A percentile compares a stretch with the other conserved stretches of the same genome.
Evolutionary conservation across 2,113 vertebrate genomes (phyloP).

Genomic region (crab-eating macaque (Macaca fascicularis)): DNA sequence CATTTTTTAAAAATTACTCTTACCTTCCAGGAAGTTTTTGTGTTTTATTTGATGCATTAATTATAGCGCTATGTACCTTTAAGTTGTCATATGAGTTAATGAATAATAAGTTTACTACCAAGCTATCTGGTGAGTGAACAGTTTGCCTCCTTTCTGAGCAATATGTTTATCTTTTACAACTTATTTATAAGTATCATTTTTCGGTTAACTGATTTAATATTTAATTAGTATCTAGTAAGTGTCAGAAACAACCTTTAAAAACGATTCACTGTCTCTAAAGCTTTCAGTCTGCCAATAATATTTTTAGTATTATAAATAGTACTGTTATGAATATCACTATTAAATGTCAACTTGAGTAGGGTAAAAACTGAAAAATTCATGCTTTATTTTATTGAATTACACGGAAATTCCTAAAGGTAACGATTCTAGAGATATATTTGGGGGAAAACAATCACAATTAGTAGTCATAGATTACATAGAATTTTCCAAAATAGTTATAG

Average conservation of each 20-base stretch:
- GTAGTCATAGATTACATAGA: neutral
- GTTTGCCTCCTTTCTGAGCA: neutral
- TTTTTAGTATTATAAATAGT: neutral
- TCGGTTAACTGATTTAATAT: slow-evolving; percentile 5
- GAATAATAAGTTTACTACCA: neutral
- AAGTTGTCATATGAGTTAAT: neutral
- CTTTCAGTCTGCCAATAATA: neutral
- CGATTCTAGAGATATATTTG: neutral
- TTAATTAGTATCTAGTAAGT: neutral
- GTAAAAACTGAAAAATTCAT: neutral
- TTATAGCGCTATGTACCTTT: neutral
- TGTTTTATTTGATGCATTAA: neutral
- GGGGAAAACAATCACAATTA: neutral
- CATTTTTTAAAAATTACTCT: neutral
- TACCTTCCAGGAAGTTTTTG: neutral
- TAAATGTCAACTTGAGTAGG: neutral
- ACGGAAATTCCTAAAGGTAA: slow-evolving; percentile 7
- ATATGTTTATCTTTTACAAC: neutral
- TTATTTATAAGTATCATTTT: neutral
- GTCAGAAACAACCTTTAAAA: neutral
- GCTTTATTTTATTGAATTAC: neutral
- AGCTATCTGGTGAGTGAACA: neutral
- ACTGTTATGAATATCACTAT: neutral
- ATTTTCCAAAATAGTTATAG: neutral
- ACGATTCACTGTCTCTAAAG: neutral